Conservation (phyloP, 2,113 vertebrate genomes). For the Picathartes gymnocephalus region DNA sequence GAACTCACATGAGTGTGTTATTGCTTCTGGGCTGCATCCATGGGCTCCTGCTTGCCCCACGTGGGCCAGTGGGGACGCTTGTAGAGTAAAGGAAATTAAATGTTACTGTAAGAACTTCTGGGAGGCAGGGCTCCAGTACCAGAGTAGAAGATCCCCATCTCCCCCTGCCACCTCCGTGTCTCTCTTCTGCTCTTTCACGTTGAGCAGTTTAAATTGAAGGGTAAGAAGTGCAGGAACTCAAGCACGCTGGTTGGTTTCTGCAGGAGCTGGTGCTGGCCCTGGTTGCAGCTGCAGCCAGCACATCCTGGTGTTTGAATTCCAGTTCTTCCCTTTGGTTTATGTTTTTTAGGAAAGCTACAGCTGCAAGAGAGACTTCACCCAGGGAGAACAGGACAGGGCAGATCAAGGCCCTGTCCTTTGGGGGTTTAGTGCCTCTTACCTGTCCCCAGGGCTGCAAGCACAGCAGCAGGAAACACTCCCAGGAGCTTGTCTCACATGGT, state of each 20-base stretch:
- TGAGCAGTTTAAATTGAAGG: not conserved
- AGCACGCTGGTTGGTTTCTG: not conserved
- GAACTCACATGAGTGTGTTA: not conserved
- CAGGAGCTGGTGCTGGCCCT: not conserved
- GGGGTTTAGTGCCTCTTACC: not conserved
- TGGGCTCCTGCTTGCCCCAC: not conserved
- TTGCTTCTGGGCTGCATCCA: not conserved
- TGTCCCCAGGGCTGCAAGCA: not conserved
- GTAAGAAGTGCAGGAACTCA: not conserved
- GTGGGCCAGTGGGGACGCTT: fast-evolving
- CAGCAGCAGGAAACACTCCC: not conserved
- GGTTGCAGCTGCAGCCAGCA: not conserved
- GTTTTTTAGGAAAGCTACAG: not conserved
- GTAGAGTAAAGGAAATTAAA: not conserved
- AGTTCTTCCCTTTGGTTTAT: not conserved
- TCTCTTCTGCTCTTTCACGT: not conserved
- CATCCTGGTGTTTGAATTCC: not conserved
- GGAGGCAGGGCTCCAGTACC: not conserved
- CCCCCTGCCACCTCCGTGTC: not conserved
- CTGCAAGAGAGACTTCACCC: not conserved
- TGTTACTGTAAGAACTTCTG: not conserved
- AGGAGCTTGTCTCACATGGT: not conserved
- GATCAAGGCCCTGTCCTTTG: not conserved
- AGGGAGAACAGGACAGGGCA: not conserved
- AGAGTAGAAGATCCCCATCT: not conserved